Evolutionary conservation across 2,797 vertebrate species (phyloP).

Genomic region (Chrosomus eos): DNA sequence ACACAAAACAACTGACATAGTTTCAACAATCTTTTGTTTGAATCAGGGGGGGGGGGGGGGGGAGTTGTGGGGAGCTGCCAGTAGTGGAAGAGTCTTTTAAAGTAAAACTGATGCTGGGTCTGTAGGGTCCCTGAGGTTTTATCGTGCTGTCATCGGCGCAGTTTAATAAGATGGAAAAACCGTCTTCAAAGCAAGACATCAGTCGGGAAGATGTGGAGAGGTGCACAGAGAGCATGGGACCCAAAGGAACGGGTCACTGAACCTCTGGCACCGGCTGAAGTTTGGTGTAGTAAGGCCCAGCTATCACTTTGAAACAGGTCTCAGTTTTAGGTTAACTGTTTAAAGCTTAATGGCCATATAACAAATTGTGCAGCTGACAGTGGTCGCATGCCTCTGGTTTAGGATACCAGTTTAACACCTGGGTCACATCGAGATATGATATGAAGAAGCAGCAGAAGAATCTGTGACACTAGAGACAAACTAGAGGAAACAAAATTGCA

Average conservation of each 20-base stretch:
- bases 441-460: slow-evolving; percentile 66
- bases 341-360: slow-evolving; percentile 70
- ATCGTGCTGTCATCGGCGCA: background rate
- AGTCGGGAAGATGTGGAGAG: background rate
- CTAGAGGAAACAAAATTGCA: background rate
- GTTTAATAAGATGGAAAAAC: slow-evolving; percentile 9
- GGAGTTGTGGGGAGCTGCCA: background rate
- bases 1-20: slow-evolving; percentile 7
- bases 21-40: background rate
- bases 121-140: slow-evolving; percentile 11
- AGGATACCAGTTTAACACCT: slow-evolving; percentile 67
- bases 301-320: slow-evolving; percentile 70
- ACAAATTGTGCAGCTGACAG: slow-evolving; percentile 70
- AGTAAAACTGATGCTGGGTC: slow-evolving; percentile 17
- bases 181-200: slow-evolving; percentile 9
- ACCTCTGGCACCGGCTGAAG: slow-evolving; percentile 54
- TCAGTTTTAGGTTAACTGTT: slow-evolving; percentile 74
- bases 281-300: slow-evolving; percentile 62
- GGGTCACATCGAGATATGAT: slow-evolving; percentile 34
- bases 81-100: slow-evolving; percentile 12
- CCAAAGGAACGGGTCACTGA: slow-evolving; percentile 41
- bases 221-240: slow-evolving; percentile 18
- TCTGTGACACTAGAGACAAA: slow-evolving; percentile 51
- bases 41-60: background rate
- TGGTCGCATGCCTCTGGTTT: slow-evolving; percentile 60